These are phyloP conservation scores for Callionymus lyra DNA, from an alignment of 2,113 vertebrate species.

Conservation along the genomic window DNA sequence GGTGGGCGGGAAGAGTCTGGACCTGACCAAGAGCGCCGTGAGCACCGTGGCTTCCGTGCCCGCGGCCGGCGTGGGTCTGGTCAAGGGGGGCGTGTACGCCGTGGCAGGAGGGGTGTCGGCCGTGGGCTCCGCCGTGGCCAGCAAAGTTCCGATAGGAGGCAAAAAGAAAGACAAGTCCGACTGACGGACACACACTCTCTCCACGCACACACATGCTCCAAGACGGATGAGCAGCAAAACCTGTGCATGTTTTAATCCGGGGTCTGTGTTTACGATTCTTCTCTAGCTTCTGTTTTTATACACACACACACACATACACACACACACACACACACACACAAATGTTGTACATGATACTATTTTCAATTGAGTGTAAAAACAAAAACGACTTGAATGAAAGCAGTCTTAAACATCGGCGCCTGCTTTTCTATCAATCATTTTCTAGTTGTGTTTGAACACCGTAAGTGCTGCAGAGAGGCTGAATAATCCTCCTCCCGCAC, in stretches of 20 bases:
- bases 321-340: too few relatives aligned
- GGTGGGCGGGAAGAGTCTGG: constrained; percentile 89
- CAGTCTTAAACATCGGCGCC: too few relatives aligned
- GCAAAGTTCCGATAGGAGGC: constrained; percentile 81
- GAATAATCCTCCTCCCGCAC: constrained; percentile 3
- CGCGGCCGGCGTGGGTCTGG: constrained; percentile 81
- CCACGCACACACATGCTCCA: neutral
- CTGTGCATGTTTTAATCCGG: constrained; percentile 24
- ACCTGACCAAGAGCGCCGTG: constrained; percentile 89
- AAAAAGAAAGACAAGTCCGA: constrained; percentile 98
- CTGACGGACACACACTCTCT: constrained; percentile 41
- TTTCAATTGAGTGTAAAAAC: too few relatives aligned
- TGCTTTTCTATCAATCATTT: too few relatives aligned
- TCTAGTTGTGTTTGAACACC: too few relatives aligned
- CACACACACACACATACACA: too few relatives aligned
- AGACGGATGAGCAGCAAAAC: constrained; percentile 13
- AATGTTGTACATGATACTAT: too few relatives aligned
- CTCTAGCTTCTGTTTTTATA: neutral
- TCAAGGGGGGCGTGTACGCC: constrained; percentile 83
- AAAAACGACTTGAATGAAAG: too few relatives aligned
- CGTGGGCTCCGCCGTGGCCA: constrained; percentile 86
- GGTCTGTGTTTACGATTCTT: constrained; percentile 7
- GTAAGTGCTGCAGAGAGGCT: too few relatives aligned
- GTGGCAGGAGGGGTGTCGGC: constrained; percentile 85
- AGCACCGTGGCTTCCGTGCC: constrained; percentile 83